A percentile compares a stretch with the other conserved stretches of the same genome.
These are phyloP conservation scores for Falco berigora DNA, from an alignment of 2,797 vertebrate species.

Conservation along the genomic window DNA sequence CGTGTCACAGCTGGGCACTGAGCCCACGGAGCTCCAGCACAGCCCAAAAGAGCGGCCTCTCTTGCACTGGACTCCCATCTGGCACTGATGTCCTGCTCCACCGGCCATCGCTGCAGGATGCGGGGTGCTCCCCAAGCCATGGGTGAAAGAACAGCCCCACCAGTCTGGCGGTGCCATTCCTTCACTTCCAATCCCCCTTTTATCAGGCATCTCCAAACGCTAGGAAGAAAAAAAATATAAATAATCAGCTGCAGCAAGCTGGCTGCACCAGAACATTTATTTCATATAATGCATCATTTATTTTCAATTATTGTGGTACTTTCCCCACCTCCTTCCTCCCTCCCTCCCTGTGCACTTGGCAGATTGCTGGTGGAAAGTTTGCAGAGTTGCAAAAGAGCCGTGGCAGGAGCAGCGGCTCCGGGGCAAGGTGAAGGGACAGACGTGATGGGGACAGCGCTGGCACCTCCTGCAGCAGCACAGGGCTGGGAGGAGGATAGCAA, in stretches of 20 bases:
- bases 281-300: constrained; percentile 68
- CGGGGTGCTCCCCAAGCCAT: not conserved
- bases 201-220: not conserved
- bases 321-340: not conserved
- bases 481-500: not conserved
- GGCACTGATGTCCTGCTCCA: not conserved
- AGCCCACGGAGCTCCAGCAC: not conserved
- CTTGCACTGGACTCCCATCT: not conserved
- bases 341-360: not conserved
- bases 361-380: not conserved
- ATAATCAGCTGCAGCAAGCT: not conserved
- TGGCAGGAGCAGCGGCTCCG: not conserved
- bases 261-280: constrained; percentile 51
- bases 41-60: rapidly evolving
- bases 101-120: rapidly evolving
- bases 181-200: not conserved
- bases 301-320: constrained; percentile 65
- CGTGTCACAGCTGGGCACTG: not conserved
- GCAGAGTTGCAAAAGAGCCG: not conserved
- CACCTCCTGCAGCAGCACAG: rapidly evolving
- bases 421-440: not conserved
- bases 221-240: not conserved
- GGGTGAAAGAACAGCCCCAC: not conserved
- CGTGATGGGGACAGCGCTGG: not conserved
- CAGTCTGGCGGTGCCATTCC: not conserved